Conservation (phyloP, 2,888 invertebrate species). For the Diarsia dahlii region DNA sequence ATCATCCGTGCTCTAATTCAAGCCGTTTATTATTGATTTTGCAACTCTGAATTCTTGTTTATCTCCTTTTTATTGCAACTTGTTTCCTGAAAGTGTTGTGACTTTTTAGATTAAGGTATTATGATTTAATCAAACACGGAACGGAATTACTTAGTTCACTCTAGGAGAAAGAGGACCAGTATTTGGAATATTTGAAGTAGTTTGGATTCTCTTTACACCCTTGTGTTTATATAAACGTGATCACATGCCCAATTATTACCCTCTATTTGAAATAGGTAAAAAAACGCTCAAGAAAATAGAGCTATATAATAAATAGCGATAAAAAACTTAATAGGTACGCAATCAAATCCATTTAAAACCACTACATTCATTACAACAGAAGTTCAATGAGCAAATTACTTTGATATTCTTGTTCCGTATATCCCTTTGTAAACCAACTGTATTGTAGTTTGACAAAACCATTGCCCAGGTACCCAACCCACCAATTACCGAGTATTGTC, state of each 20-base stretch:
- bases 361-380: constrained; percentile 74
- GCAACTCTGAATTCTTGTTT: not conserved
- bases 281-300: constrained; percentile 1
- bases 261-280: not conserved
- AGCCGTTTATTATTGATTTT: too few relatives aligned
- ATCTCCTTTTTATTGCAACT: too few relatives aligned
- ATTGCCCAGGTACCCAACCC: constrained; percentile 90
- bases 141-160: not conserved
- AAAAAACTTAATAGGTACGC: constrained; percentile 57
- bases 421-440: constrained; percentile 81
- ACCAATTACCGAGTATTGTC: constrained; percentile 88
- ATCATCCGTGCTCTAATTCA: not conserved
- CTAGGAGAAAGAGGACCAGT: not conserved
- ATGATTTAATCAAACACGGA: not conserved
- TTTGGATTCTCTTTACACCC: not conserved
- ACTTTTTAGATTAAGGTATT: not conserved
- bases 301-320: constrained; percentile 37
- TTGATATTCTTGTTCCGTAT: constrained; percentile 81
- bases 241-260: constrained; percentile 6
- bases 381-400: constrained; percentile 84
- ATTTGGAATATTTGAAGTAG: not conserved
- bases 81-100: not conserved
- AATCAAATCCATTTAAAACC: constrained; percentile 70
- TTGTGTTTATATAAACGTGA: not conserved
- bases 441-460: constrained; percentile 88